Evolutionary conservation across 2,113 vertebrate genomes (phyloP), one percentile per base, ranked within the genome.

Genomic region (Dermatemys mawii): DNA sequence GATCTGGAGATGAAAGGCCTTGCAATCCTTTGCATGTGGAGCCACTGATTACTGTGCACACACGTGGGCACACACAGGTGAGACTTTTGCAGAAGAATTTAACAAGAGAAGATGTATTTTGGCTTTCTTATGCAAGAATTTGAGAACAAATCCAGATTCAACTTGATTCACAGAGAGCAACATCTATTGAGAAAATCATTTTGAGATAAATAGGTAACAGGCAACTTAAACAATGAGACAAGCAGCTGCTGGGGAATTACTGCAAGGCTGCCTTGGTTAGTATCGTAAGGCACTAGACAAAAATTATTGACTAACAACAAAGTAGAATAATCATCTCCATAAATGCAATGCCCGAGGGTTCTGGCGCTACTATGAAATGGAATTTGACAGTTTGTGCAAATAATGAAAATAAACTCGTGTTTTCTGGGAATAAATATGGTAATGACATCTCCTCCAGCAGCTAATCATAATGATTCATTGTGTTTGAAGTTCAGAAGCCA

Each of bases 11-110:
- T 67, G 60, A 67, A 67, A 67, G n/a, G 35, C 60, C 7, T 17
- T 67, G 32, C 63, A 57, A 57, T 57, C 55, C 55, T 29, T 60
- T 60, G 54, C 9, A 24, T 60, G 27, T 60, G 29, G 27, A 60
- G 27, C 55, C 32, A 29, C 27, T 10, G 27, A 60, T 32, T 60
- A 29, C 27, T 32, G 26, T 12, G 27, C 5, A 27, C 55, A 57
- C 5, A 4, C 27, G 4, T 13, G 27, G 3, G 11, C 12, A 14
- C 55, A 5, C 38, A 49, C 41, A 0, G 2, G 8, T 21, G 12
- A 67, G 81, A 26, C 63, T n/a, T 38, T 2, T 1, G 0, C 6
- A 76, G 24, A 76, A 89, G 55, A 82, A 41, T 27, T 24, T 44
- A 75, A 67, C 35, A 67, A 67, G 63, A 67, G 17, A 67, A 67